A percentile compares a stretch with the other conserved stretches of the same genome.
Evolutionary conservation across 2,888 invertebrate species (phyloP).

Genomic region (Crioceris asparagi): DNA sequence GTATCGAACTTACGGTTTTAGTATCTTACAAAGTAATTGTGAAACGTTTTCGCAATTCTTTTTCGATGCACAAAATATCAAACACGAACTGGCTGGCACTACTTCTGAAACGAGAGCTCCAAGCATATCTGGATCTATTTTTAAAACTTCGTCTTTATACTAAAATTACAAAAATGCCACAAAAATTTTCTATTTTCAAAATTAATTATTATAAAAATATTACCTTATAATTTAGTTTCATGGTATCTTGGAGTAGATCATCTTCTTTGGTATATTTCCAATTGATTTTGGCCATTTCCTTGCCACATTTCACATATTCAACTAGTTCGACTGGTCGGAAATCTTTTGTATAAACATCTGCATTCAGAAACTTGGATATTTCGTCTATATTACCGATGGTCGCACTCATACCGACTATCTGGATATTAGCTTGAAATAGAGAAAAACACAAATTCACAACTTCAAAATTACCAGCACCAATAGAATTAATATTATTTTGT

Average conservation of each 20-base stretch:
- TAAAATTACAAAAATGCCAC: conserved; percentile 28
- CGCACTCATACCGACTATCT: conserved; percentile 95
- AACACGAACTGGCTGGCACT: conserved; percentile 65
- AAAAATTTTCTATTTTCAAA: neutral
- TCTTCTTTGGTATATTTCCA: conserved; percentile 37
- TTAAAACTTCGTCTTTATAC: conserved; percentile 49
- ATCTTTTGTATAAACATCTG: conserved; percentile 70
- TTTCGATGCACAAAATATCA: conserved; percentile 90
- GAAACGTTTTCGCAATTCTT: conserved; percentile 90
- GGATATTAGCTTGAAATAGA: conserved; percentile 53
- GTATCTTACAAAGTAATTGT: conserved; percentile 55
- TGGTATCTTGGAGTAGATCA: conserved; percentile 42
- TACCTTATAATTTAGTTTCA: conserved; percentile 44
- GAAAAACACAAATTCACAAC: too few species aligned
- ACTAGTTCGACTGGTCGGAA: conserved; percentile 83
- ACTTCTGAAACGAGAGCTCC: conserved; percentile 73
- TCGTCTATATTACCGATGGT: conserved; percentile 87
- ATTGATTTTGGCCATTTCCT: conserved; percentile 44
- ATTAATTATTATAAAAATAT: conserved; percentile 7
- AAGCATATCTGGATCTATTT: conserved; percentile 69
- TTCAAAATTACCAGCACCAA: too few species aligned
- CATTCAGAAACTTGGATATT: conserved; percentile 66
- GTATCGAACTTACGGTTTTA: conserved; percentile 30
- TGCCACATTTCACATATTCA: conserved; percentile 72
- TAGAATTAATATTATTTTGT: too few species aligned